Evolutionary conservation across 2,797 vertebrate genomes (phyloP).

Genomic region (Tamandua tetradactyla): DNA sequence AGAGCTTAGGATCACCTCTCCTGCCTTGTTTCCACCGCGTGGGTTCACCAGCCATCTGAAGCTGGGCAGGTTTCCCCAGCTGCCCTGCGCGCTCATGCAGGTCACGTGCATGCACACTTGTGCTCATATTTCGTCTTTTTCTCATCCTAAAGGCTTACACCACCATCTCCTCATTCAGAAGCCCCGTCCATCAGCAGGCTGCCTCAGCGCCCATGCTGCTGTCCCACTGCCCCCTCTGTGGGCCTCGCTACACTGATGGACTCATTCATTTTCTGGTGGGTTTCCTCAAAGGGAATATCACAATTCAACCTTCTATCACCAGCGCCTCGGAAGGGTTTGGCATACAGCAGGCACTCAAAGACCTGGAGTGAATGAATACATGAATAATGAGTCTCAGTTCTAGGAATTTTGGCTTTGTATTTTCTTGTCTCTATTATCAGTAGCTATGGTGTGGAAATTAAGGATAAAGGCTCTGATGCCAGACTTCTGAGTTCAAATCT

Average conservation of each 20-base stretch:
- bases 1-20: neutral
- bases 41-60: neutral
- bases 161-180: neutral
- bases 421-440: neutral
- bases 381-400: slow-evolving; percentile 2
- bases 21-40: neutral
- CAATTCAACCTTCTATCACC: neutral
- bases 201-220: neutral
- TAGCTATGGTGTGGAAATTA: neutral
- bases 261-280: neutral
- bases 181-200: neutral
- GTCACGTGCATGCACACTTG: neutral
- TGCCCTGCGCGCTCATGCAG: neutral
- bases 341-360: neutral
- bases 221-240: neutral
- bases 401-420: neutral
- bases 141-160: neutral
- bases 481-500: neutral
- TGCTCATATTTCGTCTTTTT: neutral
- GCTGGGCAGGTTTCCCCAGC: too few species aligned
- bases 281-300: neutral
- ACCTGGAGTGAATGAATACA: neutral
- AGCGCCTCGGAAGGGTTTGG: neutral
- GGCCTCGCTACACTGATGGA: neutral
- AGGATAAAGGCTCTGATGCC: neutral